phyloP scores from a whole-genome alignment of 2,888 invertebrate genomes.

The Argyresthia albistria region DNA sequence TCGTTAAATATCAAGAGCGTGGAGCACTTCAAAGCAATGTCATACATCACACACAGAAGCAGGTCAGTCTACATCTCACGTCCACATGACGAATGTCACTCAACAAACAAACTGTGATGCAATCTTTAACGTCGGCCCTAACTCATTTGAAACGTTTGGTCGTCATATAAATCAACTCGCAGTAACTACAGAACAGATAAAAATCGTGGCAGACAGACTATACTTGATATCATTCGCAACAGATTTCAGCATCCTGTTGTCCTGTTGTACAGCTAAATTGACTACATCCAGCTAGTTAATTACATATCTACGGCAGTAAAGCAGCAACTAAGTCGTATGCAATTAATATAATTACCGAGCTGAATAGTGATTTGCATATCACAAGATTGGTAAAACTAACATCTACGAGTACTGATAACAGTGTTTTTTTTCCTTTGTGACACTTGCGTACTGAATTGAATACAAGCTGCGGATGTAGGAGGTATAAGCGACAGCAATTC shows the following conservation, averaged over 20 bases:
- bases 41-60: not conserved
- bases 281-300: no score
- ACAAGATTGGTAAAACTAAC: constrained; percentile 1
- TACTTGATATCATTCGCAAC: no score
- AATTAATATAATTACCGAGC: not conserved
- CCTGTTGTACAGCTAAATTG: no score
- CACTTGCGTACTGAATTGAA: not conserved
- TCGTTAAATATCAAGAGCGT: not conserved
- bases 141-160: no score
- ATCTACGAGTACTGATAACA: not conserved
- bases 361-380: constrained; percentile 3
- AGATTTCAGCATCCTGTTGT: no score
- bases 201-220: no score
- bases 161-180: no score
- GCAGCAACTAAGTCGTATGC: not conserved
- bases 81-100: not conserved
- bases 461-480: not conserved
- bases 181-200: no score
- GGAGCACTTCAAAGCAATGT: constrained; percentile 1
- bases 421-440: not conserved
- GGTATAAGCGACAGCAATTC: constrained; percentile 1
- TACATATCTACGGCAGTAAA: no score
- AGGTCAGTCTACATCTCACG: constrained; percentile 1
- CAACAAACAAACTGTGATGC: no score
- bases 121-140: no score